Evolutionary conservation across 1,140 invertebrate genomes (phyloP).

Genomic region (Caenorhabditis latens): DNA sequence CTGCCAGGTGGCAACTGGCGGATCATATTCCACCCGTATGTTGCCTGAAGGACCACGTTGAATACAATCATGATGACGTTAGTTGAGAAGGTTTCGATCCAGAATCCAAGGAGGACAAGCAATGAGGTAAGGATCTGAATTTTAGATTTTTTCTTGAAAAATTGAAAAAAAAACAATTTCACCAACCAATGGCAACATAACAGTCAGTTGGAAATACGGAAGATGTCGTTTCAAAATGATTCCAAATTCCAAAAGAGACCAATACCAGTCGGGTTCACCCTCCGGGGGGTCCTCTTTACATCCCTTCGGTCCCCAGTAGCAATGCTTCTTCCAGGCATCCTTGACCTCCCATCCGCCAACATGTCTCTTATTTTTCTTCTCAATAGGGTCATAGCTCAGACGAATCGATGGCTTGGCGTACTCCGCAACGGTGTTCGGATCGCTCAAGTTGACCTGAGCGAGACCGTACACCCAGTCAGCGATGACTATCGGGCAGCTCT

Average conservation of each 20-base stretch:
- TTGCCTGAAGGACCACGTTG: conserved; percentile 69
- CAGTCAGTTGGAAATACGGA: conserved; percentile 71
- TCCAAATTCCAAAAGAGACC: conserved; percentile 75
- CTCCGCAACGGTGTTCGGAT: conserved; percentile 52
- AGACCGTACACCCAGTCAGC: conserved; percentile 78
- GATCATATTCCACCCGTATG: conserved; percentile 69
- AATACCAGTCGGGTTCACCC: conserved; percentile 73
- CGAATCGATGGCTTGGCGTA: conserved; percentile 70
- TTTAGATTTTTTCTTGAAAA: background rate
- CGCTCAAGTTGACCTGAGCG: conserved; percentile 73
- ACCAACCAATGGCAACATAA: conserved; percentile 72
- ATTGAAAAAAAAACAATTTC: background rate
- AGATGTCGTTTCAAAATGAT: conserved; percentile 71
- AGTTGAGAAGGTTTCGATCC: conserved; percentile 67
- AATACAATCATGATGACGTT: conserved; percentile 63
- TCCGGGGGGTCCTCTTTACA: conserved; percentile 64
- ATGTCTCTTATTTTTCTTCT: conserved; percentile 69
- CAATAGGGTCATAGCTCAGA: conserved; percentile 74
- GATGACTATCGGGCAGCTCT: conserved; percentile 77
- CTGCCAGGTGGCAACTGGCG: conserved; percentile 70
- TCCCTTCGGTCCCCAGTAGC: conserved; percentile 73
- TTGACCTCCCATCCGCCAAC: conserved; percentile 74
- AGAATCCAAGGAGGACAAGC: conserved; percentile 69
- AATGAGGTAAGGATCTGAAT: conserved; percentile 7
- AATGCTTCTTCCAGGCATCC: conserved; percentile 73